A percentile compares a stretch with the other conserved stretches of the same genome.
Conservation (phyloP, 2,888 invertebrate genomes). For the Cantharis rufa region DNA sequence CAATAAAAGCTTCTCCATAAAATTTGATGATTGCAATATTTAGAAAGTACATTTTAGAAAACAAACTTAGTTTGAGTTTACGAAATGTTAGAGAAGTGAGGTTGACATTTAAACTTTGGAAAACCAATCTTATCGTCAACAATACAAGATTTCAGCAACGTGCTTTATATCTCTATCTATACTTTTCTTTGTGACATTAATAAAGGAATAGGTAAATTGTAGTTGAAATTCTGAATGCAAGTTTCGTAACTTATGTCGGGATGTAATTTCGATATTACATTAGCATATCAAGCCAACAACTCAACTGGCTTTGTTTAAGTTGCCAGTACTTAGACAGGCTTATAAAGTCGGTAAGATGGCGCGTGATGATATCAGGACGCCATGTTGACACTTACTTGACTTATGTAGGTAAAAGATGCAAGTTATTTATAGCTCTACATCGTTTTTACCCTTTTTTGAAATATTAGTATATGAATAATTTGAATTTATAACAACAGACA, state of each 20-base stretch:
- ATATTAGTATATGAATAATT: constrained; percentile 15
- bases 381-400: constrained; percentile 28
- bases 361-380: constrained; percentile 37
- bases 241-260: constrained; percentile 20
- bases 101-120: background rate
- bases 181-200: background rate
- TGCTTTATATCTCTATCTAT: background rate
- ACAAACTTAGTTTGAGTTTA: background rate
- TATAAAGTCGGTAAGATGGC: constrained; percentile 40
- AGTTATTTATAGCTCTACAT: constrained; percentile 24
- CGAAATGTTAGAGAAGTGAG: background rate
- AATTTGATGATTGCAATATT: background rate
- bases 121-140: background rate
- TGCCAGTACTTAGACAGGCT: constrained; percentile 28
- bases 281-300: constrained; percentile 35
- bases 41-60: background rate
- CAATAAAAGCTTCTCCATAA: background rate
- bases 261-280: constrained; percentile 31
- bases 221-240: constrained; percentile 9
- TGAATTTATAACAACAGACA: constrained; percentile 7
- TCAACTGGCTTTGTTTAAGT: constrained; percentile 32
- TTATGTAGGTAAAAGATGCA: constrained; percentile 27
- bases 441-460: constrained; percentile 5
- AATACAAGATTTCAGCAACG: background rate
- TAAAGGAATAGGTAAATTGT: background rate